These are phyloP conservation scores for Scarus forsteni DNA, from an alignment of 2,797 vertebrate genomes.

Conservation along the genomic window DNA sequence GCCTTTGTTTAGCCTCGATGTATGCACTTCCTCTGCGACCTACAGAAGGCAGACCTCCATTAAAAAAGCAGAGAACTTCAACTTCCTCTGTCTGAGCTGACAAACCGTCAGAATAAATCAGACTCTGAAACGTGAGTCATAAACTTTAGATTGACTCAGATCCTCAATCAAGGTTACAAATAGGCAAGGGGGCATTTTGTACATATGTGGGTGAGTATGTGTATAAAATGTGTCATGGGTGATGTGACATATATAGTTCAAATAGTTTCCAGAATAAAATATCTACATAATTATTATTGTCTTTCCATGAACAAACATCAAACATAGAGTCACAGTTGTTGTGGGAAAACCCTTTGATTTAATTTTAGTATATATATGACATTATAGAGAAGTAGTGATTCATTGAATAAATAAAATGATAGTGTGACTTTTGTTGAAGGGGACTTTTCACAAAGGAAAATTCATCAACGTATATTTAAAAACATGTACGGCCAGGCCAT, in stretches of 20 bases:
- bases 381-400: too few relatives aligned
- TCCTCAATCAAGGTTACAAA: conserved; percentile 59
- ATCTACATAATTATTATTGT: neutral
- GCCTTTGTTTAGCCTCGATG: conserved; percentile 37
- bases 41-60: conserved; percentile 50
- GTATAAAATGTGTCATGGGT: conserved; percentile 53
- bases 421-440: too few relatives aligned
- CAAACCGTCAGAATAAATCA: conserved; percentile 19
- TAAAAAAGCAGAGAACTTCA: conserved; percentile 50
- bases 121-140: conserved; percentile 53
- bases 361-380: too few relatives aligned
- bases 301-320: neutral
- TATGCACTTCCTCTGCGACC: conserved; percentile 71
- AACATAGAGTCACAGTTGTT: neutral
- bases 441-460: too few relatives aligned
- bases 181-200: conserved; percentile 65
- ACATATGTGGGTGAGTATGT: conserved; percentile 38
- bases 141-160: conserved; percentile 37
- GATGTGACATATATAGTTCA: conserved; percentile 26
- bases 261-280: conserved; percentile 43
- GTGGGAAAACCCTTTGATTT: conserved; percentile 15
- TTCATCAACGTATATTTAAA: too few relatives aligned
- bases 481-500: too few relatives aligned
- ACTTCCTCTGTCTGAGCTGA: conserved; percentile 69
- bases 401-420: too few relatives aligned